Conservation (phyloP, 2,113 vertebrate genomes). For the Euleptes europaea region DNA sequence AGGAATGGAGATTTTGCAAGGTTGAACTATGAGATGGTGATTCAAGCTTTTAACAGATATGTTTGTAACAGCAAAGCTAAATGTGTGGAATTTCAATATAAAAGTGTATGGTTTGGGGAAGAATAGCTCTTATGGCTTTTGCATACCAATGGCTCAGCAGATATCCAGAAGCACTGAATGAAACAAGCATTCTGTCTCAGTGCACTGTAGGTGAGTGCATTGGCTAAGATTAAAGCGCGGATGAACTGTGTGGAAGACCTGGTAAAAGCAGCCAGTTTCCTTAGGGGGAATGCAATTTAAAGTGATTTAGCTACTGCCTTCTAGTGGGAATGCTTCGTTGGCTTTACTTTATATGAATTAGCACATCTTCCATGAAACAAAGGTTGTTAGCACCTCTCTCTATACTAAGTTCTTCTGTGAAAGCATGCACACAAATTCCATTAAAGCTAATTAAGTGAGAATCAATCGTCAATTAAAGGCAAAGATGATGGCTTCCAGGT, state of each 20-base stretch:
- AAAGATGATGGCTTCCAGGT: slow-evolving; percentile 46
- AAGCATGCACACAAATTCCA: slow-evolving; percentile 13
- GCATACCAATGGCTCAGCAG: not conserved
- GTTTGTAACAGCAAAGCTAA: not conserved
- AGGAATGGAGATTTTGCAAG: slow-evolving; percentile 1
- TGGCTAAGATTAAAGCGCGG: not conserved
- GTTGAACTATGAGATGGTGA: not conserved
- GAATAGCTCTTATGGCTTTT: fast-evolving
- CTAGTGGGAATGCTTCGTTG: fast-evolving
- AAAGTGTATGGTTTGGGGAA: not conserved
- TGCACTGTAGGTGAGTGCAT: not conserved
- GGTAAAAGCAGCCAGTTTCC: not conserved
- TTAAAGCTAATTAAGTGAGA: slow-evolving; percentile 33
- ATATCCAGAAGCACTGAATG: not conserved
- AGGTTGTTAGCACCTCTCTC: not conserved
- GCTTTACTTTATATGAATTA: not conserved
- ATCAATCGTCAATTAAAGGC: slow-evolving; percentile 34
- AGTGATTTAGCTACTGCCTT: fast-evolving
- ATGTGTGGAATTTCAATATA: fast-evolving
- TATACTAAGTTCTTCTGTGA: not conserved
- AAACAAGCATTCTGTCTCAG: not conserved
- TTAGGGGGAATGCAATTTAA: fast-evolving
- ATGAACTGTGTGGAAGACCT: not conserved
- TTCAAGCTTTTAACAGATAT: not conserved
- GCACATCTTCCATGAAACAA: not conserved